Evolutionary conservation across 2,888 invertebrate genomes (phyloP), one percentile per base, ranked within the genome.

Genomic region (Epistrophella euchroma): DNA sequence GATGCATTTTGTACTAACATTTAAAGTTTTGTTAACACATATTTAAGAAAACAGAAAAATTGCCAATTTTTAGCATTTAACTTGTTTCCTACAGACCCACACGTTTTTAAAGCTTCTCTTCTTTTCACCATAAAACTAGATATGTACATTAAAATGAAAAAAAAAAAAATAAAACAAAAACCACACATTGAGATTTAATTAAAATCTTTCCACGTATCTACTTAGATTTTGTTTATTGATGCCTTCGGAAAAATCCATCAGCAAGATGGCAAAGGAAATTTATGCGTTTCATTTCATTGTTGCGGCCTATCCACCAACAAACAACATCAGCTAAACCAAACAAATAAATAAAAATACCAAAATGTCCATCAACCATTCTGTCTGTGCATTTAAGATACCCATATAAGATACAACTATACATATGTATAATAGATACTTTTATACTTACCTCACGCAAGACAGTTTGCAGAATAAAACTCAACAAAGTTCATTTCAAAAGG

Each of bases 231-330:
- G 52, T 45, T 68, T 72, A 72, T 50, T 17, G 72, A 60, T 77
- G 82, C 76, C 72, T 77, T 76, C 64, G 55, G 71, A 35, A 70
- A 75, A 84, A 74, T 84, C 83, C 83, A 84, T 84, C 83, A 78
- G 58, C 75, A 56, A 47, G 52, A 68, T 66, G 17, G 45, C 22
- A 83, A 58, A 50, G n/a, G 25, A 78, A 83, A 78, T 73, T 35
- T 50, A 73, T 74, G 74, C 37, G 64, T 66, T 64, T 64, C 81
- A 43, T 45, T 56, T 56, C 80, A 40, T 35, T 11, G 32, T 66
- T 56, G 1, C 19, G 11, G 70, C 50, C 58, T 32, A n/a, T 43
- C 13, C 9, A 55, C 22, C 19, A 62, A 37, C n/a, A 25, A 66
- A 50, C 19, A 22, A 35, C 50, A 68, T 37, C 35, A 22, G 50